Evolutionary conservation across 2,113 vertebrate species (phyloP), one percentile per base, ranked within the genome.

Genomic region (Poeciliopsis retropinna): DNA sequence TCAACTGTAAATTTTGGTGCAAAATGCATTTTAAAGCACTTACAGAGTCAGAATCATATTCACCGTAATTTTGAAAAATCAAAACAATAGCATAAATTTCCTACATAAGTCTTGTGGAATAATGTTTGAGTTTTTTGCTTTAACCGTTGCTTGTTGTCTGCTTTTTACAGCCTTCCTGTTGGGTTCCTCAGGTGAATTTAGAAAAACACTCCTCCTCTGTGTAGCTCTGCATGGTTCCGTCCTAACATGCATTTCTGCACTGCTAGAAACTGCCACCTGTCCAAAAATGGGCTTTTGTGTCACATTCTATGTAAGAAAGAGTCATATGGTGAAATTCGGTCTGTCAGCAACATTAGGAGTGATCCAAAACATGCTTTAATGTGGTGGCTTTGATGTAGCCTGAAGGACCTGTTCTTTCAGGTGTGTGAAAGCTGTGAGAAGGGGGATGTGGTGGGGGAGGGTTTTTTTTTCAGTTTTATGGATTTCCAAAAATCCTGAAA

Each of bases 301-400:
- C 47, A 19, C 9, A 13, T 47, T 66, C 41, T 44, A 70, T 68
- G 71, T 27, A 28, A 60, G 66, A 67, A 72, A 17, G 22, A 64
- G 44, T 68, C 63, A 29, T 15, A 64, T 7, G 41, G 57, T 29
- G 63, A 68, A 28, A 65, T n/a, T 78, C 27, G 54, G 29, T 64
- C 63, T 47, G 66, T 70, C 76, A 67, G 19, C 51, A 65, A 80
- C 72, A 60, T 72, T 62, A 19, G 29, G 19, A 77, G 44, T 27
- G 12, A 87, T 66, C 47, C 62, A 30, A 69, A 76, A 72, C 54
- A 61, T 37, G 12, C 37, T 62, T 29, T 31, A 4, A 1, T 25
- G 5, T 47, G 10, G 60, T 31, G 39, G 71, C 6, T 74, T 71
- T 31, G 29, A 68, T 39, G 60, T 8, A 2, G 60, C 15, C 71